Conservation (phyloP, 2,888 invertebrate species). For the Pachycephus smyrnensis region DNA sequence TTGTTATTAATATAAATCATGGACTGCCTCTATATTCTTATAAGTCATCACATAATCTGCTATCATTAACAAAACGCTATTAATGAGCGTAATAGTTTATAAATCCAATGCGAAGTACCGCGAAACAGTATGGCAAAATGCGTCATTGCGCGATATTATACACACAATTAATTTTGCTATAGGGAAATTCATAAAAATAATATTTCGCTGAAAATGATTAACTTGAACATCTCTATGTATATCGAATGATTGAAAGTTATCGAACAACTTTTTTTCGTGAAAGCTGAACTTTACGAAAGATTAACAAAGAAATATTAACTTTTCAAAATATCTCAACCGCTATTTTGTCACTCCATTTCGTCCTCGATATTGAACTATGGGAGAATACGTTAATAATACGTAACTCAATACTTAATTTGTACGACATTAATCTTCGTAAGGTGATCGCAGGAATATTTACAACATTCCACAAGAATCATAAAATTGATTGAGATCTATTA, state of each 20-base stretch:
- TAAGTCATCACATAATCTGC: neutral
- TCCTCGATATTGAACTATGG: neutral
- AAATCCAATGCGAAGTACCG: neutral
- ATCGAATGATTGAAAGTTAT: neutral
- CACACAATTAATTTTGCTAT: neutral
- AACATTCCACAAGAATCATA: neutral
- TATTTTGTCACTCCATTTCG: neutral
- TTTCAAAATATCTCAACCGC: neutral
- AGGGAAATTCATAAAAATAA: neutral
- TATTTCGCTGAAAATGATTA: neutral
- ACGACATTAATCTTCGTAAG: neutral
- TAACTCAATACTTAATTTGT: neutral
- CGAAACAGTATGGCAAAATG: neutral
- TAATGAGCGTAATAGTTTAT: neutral
- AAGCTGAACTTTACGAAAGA: neutral
- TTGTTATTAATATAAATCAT: neutral
- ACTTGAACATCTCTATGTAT: neutral
- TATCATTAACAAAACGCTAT: neutral
- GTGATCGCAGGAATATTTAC: neutral
- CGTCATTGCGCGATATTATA: neutral
- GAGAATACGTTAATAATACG: neutral
- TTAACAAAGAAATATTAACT: neutral
- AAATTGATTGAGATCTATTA: neutral
- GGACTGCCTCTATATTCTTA: neutral
- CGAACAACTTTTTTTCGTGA: neutral